Evolutionary conservation across 2,113 vertebrate genomes (phyloP).

Genomic region (Montifringilla adamsi): DNA sequence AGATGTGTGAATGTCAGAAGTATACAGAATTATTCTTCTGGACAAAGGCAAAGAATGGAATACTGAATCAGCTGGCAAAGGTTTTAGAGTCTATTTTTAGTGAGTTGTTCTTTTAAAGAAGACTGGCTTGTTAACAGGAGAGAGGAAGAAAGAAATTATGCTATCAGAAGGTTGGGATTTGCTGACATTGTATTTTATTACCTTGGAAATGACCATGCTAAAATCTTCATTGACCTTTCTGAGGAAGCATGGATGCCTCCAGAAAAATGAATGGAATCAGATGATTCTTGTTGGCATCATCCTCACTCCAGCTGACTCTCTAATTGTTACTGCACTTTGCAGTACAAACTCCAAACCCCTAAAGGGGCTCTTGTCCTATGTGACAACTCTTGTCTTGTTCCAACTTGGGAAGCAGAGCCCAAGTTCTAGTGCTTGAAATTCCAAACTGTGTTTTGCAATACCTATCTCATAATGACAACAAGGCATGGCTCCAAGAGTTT

Average conservation of each 20-base stretch:
- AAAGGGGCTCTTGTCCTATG: neutral
- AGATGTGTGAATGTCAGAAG: neutral
- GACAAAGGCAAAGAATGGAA: neutral
- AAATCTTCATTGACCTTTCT: neutral
- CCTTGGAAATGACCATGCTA: neutral
- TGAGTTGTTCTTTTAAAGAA: neutral
- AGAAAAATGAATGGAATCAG: neutral
- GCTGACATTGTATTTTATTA: neutral
- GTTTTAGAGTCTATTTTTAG: neutral
- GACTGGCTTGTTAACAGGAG: neutral
- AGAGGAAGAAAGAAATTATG: neutral
- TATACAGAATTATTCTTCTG: neutral
- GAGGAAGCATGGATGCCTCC: neutral
- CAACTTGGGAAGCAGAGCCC: neutral
- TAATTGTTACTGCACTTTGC: neutral
- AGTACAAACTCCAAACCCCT: neutral
- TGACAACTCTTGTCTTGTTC: neutral
- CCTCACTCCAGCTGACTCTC: neutral
- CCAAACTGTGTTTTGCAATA: neutral
- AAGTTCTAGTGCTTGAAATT: neutral
- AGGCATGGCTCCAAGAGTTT: neutral
- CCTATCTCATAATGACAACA: neutral
- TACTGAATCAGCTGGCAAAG: neutral
- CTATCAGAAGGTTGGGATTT: neutral
- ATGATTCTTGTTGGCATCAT: neutral